Conservation (phyloP, 2,888 invertebrate species). For the Eumerus sabulonum region DNA sequence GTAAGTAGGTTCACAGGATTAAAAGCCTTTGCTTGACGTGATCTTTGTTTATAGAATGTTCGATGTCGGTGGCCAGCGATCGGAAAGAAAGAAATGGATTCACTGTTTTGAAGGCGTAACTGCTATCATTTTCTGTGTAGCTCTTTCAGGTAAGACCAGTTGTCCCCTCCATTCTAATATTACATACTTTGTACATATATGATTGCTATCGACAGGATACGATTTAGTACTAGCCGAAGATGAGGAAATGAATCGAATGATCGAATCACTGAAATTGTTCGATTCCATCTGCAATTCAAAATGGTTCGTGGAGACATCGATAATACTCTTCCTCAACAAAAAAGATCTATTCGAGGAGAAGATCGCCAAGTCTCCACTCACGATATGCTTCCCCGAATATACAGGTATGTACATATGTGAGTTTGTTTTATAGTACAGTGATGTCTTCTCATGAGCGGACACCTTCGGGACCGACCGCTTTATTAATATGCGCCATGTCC, state of each 20-base stretch:
- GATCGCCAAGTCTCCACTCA: constrained; percentile 89
- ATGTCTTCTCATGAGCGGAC: no score
- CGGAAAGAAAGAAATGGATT: constrained; percentile 97
- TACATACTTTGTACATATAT: neutral
- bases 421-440: no score
- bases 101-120: constrained; percentile 96
- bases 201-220: constrained; percentile 87
- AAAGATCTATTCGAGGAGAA: constrained; percentile 95
- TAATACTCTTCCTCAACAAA: constrained; percentile 94
- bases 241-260: constrained; percentile 94
- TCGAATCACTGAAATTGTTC: constrained; percentile 93
- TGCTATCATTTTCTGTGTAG: constrained; percentile 95
- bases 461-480: no score
- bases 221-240: constrained; percentile 93
- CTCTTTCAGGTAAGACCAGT: constrained; percentile 87
- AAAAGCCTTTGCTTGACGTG: constrained; percentile 1
- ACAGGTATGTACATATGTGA: no score
- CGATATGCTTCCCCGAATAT: constrained; percentile 94
- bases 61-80: constrained; percentile 94
- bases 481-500: no score
- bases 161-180: neutral
- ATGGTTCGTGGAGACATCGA: constrained; percentile 95
- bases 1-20: constrained; percentile 80
- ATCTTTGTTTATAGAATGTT: constrained; percentile 85
- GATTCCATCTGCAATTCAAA: constrained; percentile 96